Evolutionary conservation across 2,888 invertebrate species (phyloP).

Genomic region (Drosophila meridionalis): DNA sequence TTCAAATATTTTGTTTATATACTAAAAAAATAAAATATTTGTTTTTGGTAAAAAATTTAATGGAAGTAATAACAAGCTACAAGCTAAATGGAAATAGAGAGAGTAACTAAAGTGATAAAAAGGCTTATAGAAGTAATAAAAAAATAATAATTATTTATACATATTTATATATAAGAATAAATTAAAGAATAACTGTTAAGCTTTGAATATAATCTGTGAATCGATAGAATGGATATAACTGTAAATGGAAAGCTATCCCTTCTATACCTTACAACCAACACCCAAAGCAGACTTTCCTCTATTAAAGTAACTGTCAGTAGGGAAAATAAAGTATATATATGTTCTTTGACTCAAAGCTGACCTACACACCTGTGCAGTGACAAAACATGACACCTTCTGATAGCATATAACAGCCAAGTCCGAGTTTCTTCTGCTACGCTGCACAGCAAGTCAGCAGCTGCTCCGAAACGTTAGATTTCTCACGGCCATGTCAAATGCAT

Average conservation of each 20-base stretch:
- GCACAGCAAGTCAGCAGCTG: not conserved
- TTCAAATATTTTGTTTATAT: no score
- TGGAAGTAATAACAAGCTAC: not conserved
- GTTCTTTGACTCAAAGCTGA: not conserved
- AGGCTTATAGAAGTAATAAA: not conserved
- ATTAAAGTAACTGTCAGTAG: not conserved
- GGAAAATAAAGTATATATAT: not conserved
- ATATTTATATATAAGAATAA: not conserved
- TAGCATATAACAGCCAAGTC: not conserved
- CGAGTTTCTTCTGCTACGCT: not conserved
- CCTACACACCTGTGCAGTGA: not conserved
- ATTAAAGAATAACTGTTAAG: not conserved
- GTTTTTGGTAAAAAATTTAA: not conserved
- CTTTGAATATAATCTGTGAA: not conserved
- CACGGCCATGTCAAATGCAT: conserved; percentile 16
- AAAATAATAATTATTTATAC: not conserved
- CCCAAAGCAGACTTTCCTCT: not conserved
- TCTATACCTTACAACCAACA: not conserved
- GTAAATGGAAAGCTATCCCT: not conserved
- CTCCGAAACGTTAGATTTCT: not conserved
- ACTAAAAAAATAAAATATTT: not conserved
- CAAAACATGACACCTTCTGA: not conserved
- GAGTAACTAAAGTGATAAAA: not conserved
- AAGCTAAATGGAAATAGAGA: not conserved
- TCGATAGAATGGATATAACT: no score